Conservation (phyloP, 2,888 invertebrate genomes). For the Acholoe squamosa region DNA sequence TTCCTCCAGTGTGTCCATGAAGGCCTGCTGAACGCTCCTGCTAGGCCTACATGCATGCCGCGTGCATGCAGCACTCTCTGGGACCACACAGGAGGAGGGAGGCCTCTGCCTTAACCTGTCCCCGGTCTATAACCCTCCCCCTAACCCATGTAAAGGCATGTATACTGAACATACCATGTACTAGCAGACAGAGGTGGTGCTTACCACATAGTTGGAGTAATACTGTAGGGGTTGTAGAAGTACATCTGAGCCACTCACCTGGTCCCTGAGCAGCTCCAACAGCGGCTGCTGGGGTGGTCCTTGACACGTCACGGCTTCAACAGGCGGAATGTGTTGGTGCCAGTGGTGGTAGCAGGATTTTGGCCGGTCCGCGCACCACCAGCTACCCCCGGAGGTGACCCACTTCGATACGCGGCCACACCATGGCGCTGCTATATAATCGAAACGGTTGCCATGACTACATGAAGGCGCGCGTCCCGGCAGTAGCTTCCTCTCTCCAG, state of each 20-base stretch:
- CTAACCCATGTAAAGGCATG: neutral
- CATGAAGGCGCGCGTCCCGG: neutral
- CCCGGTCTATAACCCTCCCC: neutral
- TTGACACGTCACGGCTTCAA: neutral
- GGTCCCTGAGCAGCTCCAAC: neutral
- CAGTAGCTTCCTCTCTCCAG: neutral
- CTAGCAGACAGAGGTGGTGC: neutral
- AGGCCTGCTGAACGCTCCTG: neutral
- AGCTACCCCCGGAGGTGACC: slow-evolving; percentile 28
- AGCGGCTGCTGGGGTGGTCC: neutral
- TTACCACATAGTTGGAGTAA: neutral
- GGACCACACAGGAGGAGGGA: too few species aligned
- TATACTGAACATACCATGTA: neutral
- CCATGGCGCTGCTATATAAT: slow-evolving; percentile 47
- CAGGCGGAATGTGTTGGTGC: slow-evolving; percentile 26
- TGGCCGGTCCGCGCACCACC: slow-evolving; percentile 19
- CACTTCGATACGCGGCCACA: slow-evolving; percentile 14
- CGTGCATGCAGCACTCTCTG: slow-evolving; percentile 2
- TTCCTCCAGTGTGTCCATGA: too few species aligned
- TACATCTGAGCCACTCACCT: neutral
- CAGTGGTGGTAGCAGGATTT: neutral
- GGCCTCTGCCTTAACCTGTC: too few species aligned
- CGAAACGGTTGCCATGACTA: slow-evolving; percentile 48
- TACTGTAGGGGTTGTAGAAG: neutral
- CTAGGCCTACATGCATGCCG: neutral